A percentile compares a stretch with the other conserved stretches of the same genome.
Conservation (phyloP, 2,113 vertebrate genomes). For the Vanacampus margaritifer region DNA sequence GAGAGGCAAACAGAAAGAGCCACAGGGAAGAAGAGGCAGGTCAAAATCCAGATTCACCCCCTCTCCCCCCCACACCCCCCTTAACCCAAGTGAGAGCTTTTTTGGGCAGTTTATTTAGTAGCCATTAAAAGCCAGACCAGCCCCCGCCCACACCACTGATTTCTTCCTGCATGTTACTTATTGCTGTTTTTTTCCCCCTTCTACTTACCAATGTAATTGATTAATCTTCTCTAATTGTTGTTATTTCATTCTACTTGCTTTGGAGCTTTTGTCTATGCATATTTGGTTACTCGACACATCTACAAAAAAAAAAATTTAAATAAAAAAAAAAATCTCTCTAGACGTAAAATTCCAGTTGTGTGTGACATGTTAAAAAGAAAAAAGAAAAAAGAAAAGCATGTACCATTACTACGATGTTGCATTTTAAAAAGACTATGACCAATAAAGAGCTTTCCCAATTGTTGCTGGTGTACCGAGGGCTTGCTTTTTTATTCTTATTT, state of each 20-base stretch:
- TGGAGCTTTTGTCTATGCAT: conserved; percentile 88
- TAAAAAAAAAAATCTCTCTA: conserved; percentile 38
- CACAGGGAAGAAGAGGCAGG: conserved; percentile 97
- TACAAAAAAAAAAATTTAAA: conserved; percentile 25
- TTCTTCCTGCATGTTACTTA: conserved; percentile 92
- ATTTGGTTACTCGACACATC: conserved; percentile 77
- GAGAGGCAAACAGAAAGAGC: conserved; percentile 87
- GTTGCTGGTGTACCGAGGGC: conserved; percentile 90
- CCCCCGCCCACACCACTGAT: conserved; percentile 77
- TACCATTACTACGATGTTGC: conserved; percentile 97
- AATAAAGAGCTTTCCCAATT: conserved; percentile 99
- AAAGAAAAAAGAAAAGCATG: conserved; percentile 78
- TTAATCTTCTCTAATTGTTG: conserved; percentile 40
- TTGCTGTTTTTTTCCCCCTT: conserved; percentile 66
- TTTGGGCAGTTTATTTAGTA: conserved; percentile 79
- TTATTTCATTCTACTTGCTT: conserved; percentile 61
- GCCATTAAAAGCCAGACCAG: conserved; percentile 84
- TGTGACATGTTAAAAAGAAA: conserved; percentile 79
- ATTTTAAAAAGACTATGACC: conserved; percentile 94
- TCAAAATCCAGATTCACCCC: conserved; percentile 90
- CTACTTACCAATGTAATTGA: conserved; percentile 48
- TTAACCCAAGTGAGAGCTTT: conserved; percentile 74
- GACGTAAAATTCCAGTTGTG: conserved; percentile 82
- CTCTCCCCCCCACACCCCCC: conserved; percentile 21
- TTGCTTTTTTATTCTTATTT: conserved; percentile 73